Evolutionary conservation across 2,113 vertebrate genomes (phyloP), one percentile per base, ranked within the genome.

Genomic region (Catharus bicknelli): DNA sequence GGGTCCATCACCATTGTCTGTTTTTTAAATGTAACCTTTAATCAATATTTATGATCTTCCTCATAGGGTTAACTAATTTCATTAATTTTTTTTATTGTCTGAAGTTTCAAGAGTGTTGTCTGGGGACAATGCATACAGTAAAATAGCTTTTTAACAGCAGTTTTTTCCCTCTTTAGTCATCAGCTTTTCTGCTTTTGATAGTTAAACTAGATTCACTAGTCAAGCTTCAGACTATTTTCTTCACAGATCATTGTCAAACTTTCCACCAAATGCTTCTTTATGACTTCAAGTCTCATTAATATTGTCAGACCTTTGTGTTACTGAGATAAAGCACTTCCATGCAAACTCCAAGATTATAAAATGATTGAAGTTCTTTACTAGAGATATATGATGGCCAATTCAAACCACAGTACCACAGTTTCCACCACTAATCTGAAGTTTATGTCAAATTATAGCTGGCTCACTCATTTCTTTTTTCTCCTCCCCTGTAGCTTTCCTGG

Each of bases 251-350:
- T 82, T 91, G 79, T 45, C n/a, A 86, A 68, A 45, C 79, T 94
- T 94, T 90, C 43, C 40, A 89, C 32, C 30, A 78, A 77, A 78
- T 53, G n/a, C 32, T 92, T 90, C 67, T 86, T 83, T 81, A 81
- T 36, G 40, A 75, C 57, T 21, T 67, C n/a, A 47, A 16, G 43
- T 78, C 61, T 81, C 45, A 51, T 63, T 64, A 78, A 19, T 34
- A 38, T 43, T 61, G 19, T 77, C 76, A 68, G 5, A 86, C 23
- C 14, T 91, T 68, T 89, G 40, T 59, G 54, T 81, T 59, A 72
- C n/a, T 78, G 53, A 48, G 45, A 90, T 59, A 78, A 92, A 89
- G 36, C 40, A 59, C 17, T 29, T 58, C 42, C 57, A 67, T 29
- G 59, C 30, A 63, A 54, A 79, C 3, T 20, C 34, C 42, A 70